Base-by-base conservation (phyloP, 2,888 invertebrate genomes). In the Microplitis deprimator region DNA sequence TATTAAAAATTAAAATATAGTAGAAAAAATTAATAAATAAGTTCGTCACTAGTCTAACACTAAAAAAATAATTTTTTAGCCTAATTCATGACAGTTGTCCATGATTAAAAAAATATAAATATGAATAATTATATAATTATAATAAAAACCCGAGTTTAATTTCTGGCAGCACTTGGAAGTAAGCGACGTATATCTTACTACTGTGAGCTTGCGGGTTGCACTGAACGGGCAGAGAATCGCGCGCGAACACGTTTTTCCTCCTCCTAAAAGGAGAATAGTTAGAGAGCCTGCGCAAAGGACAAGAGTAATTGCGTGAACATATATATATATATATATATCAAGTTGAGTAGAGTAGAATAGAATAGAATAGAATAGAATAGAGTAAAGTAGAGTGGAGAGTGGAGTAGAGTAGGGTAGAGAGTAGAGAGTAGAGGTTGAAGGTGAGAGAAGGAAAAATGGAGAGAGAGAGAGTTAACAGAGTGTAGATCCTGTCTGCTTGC, bases 151-250 rank as follows among this genome's bases (percentile, higher is more conserved):
- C 29, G 29, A 29, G 29, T 29, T 29, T 29, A 29, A 29, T 29
- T 4, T 29, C 29, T 29, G 29, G 29, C 29, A 29, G 4, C 29
- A 29, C 13, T 50, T 50, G 50, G 4, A 50, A 13, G 13, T 8
- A 5, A 50, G 20, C 67, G 13, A 61, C 60, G 75, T 84, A 81
- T 65, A 29, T 81, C 82, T 64, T 20, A n/a, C 41, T 62, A 80
- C 84, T 82, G 80, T 83, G 85, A 86, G 85, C 84, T 87, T 85
- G 85, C 87, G 85, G 86, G 86, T 85, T 88, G 85, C 85, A 89
- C 89, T 89, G 88, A 88, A 82, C 64, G 75, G 70, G 76, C 76
- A 38, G 68, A 41, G 79, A 70, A 73, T 79, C 76, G 68, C 69
- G 73, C 78, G 72, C 76, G 73, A 77, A 76, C 82, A 83, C 81